phyloP scores from a whole-genome alignment of 2,888 invertebrate species.

The Catotricha subobsoleta region DNA sequence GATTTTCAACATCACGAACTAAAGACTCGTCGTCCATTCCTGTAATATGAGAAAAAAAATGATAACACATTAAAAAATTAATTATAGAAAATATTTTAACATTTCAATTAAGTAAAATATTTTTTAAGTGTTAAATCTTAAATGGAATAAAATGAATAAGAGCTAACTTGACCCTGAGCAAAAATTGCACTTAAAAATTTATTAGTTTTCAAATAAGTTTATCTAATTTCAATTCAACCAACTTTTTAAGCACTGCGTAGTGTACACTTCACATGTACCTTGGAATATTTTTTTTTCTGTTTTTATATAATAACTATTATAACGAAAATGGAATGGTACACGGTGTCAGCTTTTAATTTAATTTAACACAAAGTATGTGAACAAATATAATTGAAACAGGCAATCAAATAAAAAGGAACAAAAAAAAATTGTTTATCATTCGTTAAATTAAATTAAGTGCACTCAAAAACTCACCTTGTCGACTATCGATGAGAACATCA shows the following conservation, averaged over 20 bases:
- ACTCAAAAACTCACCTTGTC: constrained; percentile 21
- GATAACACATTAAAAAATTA: background rate
- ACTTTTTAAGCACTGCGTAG: no score
- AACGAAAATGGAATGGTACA: no score
- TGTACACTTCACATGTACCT: no score
- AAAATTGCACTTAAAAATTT: no score
- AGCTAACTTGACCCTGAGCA: no score
- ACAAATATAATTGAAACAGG: background rate
- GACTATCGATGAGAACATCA: constrained; percentile 29
- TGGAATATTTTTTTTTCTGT: no score
- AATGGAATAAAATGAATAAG: no score
- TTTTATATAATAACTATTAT: no score
- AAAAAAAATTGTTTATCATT: background rate
- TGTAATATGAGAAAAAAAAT: constrained; percentile 9
- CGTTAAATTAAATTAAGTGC: background rate
- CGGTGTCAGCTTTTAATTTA: background rate
- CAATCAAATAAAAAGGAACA: background rate
- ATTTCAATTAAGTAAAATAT: no score
- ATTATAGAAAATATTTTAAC: background rate
- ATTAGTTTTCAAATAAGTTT: no score
- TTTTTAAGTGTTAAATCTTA: no score
- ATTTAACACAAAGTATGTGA: background rate
- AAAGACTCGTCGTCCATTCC: constrained; percentile 48
- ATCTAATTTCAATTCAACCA: no score
- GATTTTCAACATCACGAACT: constrained; percentile 57